phyloP scores from a whole-genome alignment of 2,797 vertebrate species.

The Podarcis lilfordi region DNA sequence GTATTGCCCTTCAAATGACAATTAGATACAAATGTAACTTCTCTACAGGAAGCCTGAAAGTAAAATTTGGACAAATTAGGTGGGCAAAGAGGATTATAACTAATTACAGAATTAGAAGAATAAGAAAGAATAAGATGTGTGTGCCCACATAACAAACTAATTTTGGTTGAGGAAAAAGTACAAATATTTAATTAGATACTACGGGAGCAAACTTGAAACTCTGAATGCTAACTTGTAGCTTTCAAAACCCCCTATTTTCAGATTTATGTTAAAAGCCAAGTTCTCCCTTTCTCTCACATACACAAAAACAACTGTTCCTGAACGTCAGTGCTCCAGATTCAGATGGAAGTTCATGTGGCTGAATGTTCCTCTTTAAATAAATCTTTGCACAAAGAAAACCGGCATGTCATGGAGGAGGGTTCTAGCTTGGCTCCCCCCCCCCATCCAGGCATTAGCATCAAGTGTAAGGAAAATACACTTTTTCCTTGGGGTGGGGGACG shows the following conservation, averaged over 20 bases:
- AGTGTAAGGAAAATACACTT: no score
- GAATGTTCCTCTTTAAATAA: background rate
- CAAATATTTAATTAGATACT: conserved; percentile 39
- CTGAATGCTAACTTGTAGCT: background rate
- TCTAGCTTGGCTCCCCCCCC: background rate
- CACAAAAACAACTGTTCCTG: background rate
- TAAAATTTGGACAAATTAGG: background rate
- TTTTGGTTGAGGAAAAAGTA: conserved; percentile 44
- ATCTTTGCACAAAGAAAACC: background rate
- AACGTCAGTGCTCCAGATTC: background rate
- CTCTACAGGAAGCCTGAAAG: background rate
- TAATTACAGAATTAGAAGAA: conserved; percentile 32
- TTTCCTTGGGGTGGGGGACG: no score
- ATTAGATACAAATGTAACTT: conserved; percentile 3
- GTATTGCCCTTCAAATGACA: background rate
- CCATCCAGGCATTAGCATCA: no score
- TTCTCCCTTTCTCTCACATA: background rate
- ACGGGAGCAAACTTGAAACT: conserved; percentile 39
- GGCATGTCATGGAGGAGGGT: no score
- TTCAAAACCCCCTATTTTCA: background rate
- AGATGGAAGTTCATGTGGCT: no score
- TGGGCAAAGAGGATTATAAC: conserved; percentile 1
- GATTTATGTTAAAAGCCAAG: background rate
- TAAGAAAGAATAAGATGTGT: background rate
- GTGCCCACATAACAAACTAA: conserved; percentile 10